A percentile compares a stretch with the other conserved stretches of the same genome.
Evolutionary conservation across 1,140 invertebrate genomes (phyloP).

Genomic region (Chrysomallon squamiferum): DNA sequence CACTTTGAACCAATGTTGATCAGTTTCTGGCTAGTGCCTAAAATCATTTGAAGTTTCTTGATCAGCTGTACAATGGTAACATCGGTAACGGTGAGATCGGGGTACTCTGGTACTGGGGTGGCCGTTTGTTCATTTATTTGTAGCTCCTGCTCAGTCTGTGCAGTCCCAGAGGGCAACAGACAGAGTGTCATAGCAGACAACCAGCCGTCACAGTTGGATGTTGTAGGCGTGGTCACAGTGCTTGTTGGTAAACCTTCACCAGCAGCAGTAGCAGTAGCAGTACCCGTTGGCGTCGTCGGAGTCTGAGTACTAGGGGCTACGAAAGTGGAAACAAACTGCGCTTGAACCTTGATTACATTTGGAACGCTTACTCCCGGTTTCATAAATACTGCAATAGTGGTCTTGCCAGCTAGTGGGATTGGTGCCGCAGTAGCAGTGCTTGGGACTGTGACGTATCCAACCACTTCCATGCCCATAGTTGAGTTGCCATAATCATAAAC

Average conservation of each 20-base stretch:
- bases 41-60: background rate
- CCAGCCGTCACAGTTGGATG: conserved; percentile 4
- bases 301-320: no score
- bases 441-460: background rate
- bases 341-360: background rate
- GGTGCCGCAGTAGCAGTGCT: background rate
- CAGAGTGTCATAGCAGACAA: background rate
- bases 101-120: background rate
- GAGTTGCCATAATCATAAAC: background rate
- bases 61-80: background rate
- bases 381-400: background rate
- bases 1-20: background rate
- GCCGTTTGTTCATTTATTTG: no score
- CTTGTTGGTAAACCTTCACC: background rate
- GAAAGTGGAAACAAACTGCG: background rate
- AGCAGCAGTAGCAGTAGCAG: background rate
- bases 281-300: no score
- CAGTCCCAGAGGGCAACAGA: background rate
- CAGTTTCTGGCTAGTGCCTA: background rate
- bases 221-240: background rate
- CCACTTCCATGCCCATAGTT: background rate
- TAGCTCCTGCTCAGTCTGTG: background rate
- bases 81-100: background rate
- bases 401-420: background rate
- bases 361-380: background rate